phyloP scores from a whole-genome alignment of 35 echinoderm and acorn worm species.

The Strongylocentrotus purpuratus region DNA sequence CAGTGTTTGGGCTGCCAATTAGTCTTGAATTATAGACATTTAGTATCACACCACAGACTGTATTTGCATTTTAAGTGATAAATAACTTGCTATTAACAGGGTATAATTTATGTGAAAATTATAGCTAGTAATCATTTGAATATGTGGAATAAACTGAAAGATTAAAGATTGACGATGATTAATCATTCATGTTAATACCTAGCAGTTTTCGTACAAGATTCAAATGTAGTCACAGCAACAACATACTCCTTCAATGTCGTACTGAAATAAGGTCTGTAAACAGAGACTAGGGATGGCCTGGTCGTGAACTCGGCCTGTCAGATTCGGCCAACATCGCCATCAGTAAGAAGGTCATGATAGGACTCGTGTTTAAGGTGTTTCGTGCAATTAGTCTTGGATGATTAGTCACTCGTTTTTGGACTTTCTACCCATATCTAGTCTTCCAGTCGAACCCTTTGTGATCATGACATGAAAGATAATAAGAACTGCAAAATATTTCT shows the following conservation, averaged over 20 bases:
- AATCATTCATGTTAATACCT: too few relatives aligned
- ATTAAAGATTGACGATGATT: too few relatives aligned
- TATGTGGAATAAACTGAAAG: too few relatives aligned
- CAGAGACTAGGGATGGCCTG: background rate
- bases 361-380: constrained; percentile 40
- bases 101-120: too few relatives aligned
- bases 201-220: too few relatives aligned
- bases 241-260: too few relatives aligned
- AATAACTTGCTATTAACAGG: too few relatives aligned
- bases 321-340: background rate
- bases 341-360: constrained; percentile 9
- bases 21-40: background rate
- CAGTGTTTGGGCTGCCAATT: background rate
- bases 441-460: background rate
- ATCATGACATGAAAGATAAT: too few relatives aligned
- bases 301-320: constrained; percentile 37
- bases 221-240: too few relatives aligned
- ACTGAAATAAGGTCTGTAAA: background rate
- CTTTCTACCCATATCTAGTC: constrained; percentile 2
- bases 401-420: constrained; percentile 23
- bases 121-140: too few relatives aligned
- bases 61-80: background rate
- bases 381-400: constrained; percentile 33
- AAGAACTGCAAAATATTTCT: too few relatives aligned
- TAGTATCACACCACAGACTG: background rate